A percentile compares a stretch with the other conserved stretches of the same genome.
Evolutionary conservation across 2,113 vertebrate genomes (phyloP).

Genomic region (Phoxinus phoxinus): DNA sequence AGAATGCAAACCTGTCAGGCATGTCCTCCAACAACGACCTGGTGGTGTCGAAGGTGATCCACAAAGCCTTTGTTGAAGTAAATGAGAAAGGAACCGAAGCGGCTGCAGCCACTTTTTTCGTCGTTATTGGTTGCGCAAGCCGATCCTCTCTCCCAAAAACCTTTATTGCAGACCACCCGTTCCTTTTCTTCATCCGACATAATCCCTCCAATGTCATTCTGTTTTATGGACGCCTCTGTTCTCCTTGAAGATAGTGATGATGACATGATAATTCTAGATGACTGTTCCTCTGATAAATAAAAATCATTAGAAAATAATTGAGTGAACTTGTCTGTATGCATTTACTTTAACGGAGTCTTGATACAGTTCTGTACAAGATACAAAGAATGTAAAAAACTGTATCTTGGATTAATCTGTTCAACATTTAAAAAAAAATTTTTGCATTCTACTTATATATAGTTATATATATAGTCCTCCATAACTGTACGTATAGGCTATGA

Average conservation of each 20-base stretch:
- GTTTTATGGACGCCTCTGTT: constrained; percentile 83
- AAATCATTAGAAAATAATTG: neutral
- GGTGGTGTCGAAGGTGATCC: constrained; percentile 82
- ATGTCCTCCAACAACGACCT: constrained; percentile 81
- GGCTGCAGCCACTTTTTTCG: constrained; percentile 72
- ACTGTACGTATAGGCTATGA: too few species aligned
- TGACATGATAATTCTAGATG: neutral
- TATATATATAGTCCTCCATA: too few species aligned
- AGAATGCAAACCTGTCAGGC: constrained; percentile 76
- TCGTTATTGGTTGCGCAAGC: too few species aligned
- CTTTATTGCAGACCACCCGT: constrained; percentile 89
- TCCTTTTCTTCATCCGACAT: constrained; percentile 87
- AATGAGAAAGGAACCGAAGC: constrained; percentile 91
- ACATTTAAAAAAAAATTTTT: too few species aligned
- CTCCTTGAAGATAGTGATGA: constrained; percentile 69
- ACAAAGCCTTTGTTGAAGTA: constrained; percentile 89
- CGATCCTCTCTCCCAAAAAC: constrained; percentile 30
- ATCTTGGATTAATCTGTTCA: too few species aligned
- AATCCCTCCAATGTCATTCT: constrained; percentile 79
- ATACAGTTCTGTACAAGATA: too few species aligned
- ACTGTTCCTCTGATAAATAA: neutral
- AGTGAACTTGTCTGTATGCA: neutral
- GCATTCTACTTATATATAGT: too few species aligned
- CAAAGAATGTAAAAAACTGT: too few species aligned
- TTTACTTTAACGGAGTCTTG: neutral